Evolutionary conservation across 2,888 invertebrate genomes (phyloP), one percentile per base, ranked within the genome.

Genomic region (Meiosimyza decipiens): DNA sequence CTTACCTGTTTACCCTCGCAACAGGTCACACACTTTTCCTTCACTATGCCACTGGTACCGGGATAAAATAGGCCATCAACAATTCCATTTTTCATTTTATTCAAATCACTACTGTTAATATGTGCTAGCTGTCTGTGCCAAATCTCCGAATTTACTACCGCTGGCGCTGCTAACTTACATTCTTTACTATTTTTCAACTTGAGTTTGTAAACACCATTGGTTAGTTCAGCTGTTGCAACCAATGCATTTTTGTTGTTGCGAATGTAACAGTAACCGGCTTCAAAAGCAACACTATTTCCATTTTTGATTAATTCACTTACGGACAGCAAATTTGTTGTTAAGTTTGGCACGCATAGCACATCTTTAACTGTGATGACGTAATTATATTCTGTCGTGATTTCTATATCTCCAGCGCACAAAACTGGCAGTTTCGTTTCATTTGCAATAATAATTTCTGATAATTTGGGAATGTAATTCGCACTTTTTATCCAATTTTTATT

Each of bases 301-400:
- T 71, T 65, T 6, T 50, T 63, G 15, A 71, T 63, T 16, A 69
- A 13, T 22, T 69, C 60, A 12, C 69, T 60, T 49, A 62, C 77
- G 40, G 79, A 67, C 57, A 80, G 62, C 63, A 63, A 28, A 28
- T 63, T 62, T 15, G 70, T 71, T n/a, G 57, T 71, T 6, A 66
- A 18, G 15, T 47, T 54, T 50, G 64, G 73, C 28, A 70, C 64
- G 62, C 54, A 70, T 15, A 54, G 55, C 15, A 60, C 65, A 18
- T 60, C n/a, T 60, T 9, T 15, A 6, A 65, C 52, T 12, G 47
- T 66, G 50, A 71, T 60, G 49, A 54, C 66, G 12, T n/a, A n/a
- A n/a, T n/a, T n/a, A n/a, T n/a, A n/a, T n/a, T n/a, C n/a, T n/a
- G n/a, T n/a, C n/a, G n/a, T n/a, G n/a, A n/a, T n/a, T n/a, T n/a